Evolutionary conservation across 92 coral and sea anemone genomes (phyloP).

Genomic region (Porites cylindrica): DNA sequence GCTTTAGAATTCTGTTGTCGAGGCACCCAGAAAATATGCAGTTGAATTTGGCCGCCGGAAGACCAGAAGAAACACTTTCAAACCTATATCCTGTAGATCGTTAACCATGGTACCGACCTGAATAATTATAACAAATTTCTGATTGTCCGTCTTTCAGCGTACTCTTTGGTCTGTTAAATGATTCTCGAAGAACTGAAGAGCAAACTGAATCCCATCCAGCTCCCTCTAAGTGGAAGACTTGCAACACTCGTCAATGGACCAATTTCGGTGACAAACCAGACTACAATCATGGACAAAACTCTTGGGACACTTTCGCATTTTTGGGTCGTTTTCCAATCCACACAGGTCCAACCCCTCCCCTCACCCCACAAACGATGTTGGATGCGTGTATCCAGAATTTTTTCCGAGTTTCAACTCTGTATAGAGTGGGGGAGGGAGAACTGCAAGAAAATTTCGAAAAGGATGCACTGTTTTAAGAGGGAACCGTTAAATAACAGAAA

Average conservation of each 20-base stretch:
- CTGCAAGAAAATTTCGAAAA: too few species aligned
- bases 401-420: too few species aligned
- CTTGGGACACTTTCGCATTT: too few species aligned
- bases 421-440: too few species aligned
- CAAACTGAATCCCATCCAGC: constrained; percentile 8
- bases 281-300: neutral
- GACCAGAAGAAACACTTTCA: constrained; percentile 7
- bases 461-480: too few species aligned
- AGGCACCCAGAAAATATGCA: constrained; percentile 31
- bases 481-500: too few species aligned
- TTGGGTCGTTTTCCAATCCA: too few species aligned
- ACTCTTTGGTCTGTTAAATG: neutral
- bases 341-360: too few species aligned
- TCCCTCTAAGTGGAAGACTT: constrained; percentile 40
- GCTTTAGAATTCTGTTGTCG: constrained; percentile 15
- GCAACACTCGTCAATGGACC: neutral
- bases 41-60: neutral
- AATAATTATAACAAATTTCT: neutral
- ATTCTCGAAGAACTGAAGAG: neutral
- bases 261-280: constrained; percentile 24
- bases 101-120: neutral
- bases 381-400: too few species aligned
- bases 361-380: too few species aligned
- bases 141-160: neutral
- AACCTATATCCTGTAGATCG: constrained; percentile 15